Evolutionary conservation across 2,888 invertebrate genomes (phyloP).

Genomic region (Parnassius apollo): DNA sequence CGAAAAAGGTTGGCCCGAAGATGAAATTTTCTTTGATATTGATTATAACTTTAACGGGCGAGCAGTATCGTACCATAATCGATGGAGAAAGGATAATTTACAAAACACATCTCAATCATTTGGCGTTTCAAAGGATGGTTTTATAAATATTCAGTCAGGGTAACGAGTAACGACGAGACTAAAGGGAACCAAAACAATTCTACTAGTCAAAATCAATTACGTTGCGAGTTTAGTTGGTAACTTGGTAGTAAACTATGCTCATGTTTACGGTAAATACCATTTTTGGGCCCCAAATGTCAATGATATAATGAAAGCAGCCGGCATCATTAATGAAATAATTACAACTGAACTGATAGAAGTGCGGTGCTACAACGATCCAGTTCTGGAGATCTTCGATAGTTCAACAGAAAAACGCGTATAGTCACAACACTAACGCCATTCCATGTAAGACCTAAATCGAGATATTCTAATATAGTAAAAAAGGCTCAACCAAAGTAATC

Average conservation of each 20-base stretch:
- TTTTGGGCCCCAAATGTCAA: slow-evolving; percentile 56
- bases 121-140: slow-evolving; percentile 39
- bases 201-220: slow-evolving; percentile 50
- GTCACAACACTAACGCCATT: slow-evolving; percentile 14
- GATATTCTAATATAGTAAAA: too few relatives aligned
- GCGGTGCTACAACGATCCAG: slow-evolving; percentile 52
- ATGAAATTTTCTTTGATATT: slow-evolving; percentile 44
- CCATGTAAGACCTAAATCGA: too few relatives aligned
- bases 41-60: slow-evolving; percentile 43
- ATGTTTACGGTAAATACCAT: slow-evolving; percentile 60
- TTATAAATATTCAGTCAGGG: slow-evolving; percentile 44
- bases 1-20: slow-evolving; percentile 44
- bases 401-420: slow-evolving; percentile 37
- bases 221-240: slow-evolving; percentile 48
- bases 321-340: slow-evolving; percentile 50
- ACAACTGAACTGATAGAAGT: slow-evolving; percentile 55
- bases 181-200: slow-evolving; percentile 45
- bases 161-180: slow-evolving; percentile 44
- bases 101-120: slow-evolving; percentile 38
- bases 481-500: too few relatives aligned
- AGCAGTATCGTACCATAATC: slow-evolving; percentile 38
- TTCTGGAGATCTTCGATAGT: slow-evolving; percentile 46
- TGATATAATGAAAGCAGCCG: slow-evolving; percentile 55
- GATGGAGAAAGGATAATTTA: slow-evolving; percentile 48
- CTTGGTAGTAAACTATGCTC: slow-evolving; percentile 52